These are phyloP conservation scores for Drosophila anceps DNA, from an alignment of 2,888 invertebrate species.

Conservation along the genomic window DNA sequence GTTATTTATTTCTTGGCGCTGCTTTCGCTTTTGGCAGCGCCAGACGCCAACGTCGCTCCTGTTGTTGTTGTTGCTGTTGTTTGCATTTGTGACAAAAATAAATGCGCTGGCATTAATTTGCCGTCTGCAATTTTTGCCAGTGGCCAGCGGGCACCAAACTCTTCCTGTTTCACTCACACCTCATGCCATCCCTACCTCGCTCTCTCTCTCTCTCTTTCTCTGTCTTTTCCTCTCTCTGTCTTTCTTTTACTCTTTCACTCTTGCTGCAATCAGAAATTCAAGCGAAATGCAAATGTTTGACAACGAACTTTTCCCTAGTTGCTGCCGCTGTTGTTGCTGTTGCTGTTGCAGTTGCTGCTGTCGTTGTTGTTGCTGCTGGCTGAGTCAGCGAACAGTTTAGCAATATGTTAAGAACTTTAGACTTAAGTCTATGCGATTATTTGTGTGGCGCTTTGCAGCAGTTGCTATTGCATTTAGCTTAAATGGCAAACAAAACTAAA, in stretches of 20 bases:
- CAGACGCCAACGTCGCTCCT: conserved; percentile 59
- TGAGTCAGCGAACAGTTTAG: conserved; percentile 60
- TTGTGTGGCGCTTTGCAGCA: conserved; percentile 11
- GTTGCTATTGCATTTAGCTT: conserved; percentile 8
- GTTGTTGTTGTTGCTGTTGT: conserved; percentile 48
- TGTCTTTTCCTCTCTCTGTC: conserved; percentile 10
- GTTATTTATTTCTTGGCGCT: conserved; percentile 79
- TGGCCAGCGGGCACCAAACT: conserved; percentile 54
- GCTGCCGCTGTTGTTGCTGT: conserved; percentile 10
- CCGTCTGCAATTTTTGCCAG: conserved; percentile 78
- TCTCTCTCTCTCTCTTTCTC: not conserved
- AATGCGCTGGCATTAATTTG: conserved; percentile 78
- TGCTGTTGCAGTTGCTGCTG: conserved; percentile 22
- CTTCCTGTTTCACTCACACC: not conserved
- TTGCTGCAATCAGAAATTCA: conserved; percentile 75
- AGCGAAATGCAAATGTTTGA: conserved; percentile 79
- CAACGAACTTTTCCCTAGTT: conserved; percentile 71
- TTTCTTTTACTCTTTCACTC: conserved; percentile 15
- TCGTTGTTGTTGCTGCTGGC: conserved; percentile 22
- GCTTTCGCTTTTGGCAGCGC: conserved; percentile 79
- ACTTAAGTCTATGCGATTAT: conserved; percentile 8
- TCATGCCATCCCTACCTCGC: too few species aligned
- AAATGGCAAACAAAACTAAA: not conserved
- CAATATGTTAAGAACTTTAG: conserved; percentile 42
- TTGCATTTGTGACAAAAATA: conserved; percentile 79